Percentiles rank a stretch among this genome's conserved stretches.
These are phyloP conservation scores for Capromys pilorides DNA, from an alignment of 2,797 vertebrate genomes.

Conservation along the genomic window DNA sequence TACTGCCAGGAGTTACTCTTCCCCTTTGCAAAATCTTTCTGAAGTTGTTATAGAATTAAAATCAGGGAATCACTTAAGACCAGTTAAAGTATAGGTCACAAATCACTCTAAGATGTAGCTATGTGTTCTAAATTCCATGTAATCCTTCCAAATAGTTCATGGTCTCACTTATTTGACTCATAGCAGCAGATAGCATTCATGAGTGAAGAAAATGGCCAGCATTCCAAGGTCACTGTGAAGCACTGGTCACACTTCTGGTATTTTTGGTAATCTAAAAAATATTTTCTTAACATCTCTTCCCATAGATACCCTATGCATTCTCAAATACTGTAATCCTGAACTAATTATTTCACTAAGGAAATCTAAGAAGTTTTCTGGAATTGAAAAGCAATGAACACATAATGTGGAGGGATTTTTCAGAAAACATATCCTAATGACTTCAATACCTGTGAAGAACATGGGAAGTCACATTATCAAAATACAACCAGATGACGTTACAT, in stretches of 20 bases:
- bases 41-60: not conserved
- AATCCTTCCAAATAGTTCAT: not conserved
- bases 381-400: not conserved
- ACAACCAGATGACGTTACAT: constrained; percentile 13
- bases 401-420: not conserved
- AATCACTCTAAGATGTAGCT: not conserved
- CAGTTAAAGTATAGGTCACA: constrained; percentile 5
- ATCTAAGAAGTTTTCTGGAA: constrained; percentile 31
- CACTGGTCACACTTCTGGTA: not conserved
- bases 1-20: not conserved
- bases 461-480: constrained; percentile 41
- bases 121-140: not conserved
- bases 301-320: not conserved
- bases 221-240: not conserved
- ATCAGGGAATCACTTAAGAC: not conserved
- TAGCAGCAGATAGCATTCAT: not conserved
- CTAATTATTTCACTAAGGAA: constrained; percentile 26
- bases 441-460: not conserved
- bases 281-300: constrained; percentile 27
- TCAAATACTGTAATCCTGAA: not conserved
- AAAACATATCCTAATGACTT: constrained; percentile 16
- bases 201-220: not conserved
- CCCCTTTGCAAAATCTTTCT: not conserved
- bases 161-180: not conserved
- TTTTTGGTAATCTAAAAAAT: not conserved